A percentile compares a stretch with the other conserved stretches of the same genome.
These are phyloP conservation scores for Xyrichtys novacula DNA, from an alignment of 2,797 vertebrate genomes.

Conservation along the genomic window DNA sequence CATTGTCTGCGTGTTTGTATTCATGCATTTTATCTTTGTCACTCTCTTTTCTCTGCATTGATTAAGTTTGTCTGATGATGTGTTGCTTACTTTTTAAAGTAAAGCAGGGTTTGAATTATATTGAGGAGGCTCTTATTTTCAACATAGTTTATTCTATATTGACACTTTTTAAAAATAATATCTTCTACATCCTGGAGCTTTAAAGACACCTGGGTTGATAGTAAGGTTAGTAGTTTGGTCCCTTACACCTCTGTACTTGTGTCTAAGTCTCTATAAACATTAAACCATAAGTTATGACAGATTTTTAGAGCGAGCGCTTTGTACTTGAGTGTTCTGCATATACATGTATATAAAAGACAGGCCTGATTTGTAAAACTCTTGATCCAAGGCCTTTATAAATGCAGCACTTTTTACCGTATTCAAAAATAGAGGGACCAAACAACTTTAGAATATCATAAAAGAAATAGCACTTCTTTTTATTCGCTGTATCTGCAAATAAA, in stretches of 20 bases:
- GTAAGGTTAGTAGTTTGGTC: constrained; percentile 5
- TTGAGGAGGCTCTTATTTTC: background rate
- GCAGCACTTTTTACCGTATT: background rate
- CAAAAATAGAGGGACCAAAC: background rate
- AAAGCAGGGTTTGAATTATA: background rate
- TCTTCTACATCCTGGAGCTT: background rate
- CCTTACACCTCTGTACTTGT: background rate
- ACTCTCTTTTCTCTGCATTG: background rate
- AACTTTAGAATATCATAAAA: background rate
- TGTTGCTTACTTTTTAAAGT: constrained; percentile 8
- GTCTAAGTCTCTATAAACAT: background rate
- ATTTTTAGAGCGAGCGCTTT: no score
- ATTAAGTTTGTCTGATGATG: constrained; percentile 9
- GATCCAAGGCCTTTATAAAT: background rate
- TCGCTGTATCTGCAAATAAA: background rate
- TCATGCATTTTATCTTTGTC: background rate
- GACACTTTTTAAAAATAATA: background rate
- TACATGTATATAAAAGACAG: background rate
- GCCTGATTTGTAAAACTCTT: background rate
- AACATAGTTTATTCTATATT: background rate
- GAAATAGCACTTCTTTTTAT: background rate
- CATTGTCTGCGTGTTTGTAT: background rate
- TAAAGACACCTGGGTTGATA: background rate
- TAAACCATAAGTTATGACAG: no score
- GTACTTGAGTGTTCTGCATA: background rate